Percentiles rank a stretch among this genome's conserved stretches.
These are phyloP conservation scores for Petrocephalus schoutedeni DNA, from an alignment of 2,797 vertebrate genomes.

Conservation along the genomic window DNA sequence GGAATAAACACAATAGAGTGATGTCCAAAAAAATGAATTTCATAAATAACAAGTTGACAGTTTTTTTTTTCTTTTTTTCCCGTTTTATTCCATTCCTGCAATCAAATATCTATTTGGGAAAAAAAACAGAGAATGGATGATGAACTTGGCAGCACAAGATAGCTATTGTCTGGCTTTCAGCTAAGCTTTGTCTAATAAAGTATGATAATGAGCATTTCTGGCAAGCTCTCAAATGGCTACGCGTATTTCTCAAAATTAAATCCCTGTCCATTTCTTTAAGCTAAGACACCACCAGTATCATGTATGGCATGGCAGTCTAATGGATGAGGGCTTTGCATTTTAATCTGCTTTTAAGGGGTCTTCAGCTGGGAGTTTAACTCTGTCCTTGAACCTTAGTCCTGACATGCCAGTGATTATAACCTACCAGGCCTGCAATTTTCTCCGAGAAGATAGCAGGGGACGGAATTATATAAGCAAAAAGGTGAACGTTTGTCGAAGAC, in stretches of 20 bases:
- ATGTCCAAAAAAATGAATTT: neutral
- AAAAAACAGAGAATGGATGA: neutral
- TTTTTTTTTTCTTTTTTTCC: neutral
- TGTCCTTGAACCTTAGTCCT: neutral
- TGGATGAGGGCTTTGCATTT: neutral
- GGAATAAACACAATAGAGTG: neutral
- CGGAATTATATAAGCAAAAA: neutral
- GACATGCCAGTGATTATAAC: neutral
- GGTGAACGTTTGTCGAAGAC: neutral
- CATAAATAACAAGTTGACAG: neutral
- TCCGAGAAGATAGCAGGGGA: neutral
- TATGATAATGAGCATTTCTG: neutral
- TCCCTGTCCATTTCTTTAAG: neutral
- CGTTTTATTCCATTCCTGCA: neutral
- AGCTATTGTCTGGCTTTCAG: conserved; percentile 5
- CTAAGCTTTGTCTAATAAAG: neutral
- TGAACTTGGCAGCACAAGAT: neutral
- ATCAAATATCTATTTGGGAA: neutral
- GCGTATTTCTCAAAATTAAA: neutral
- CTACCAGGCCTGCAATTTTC: neutral
- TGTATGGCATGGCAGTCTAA: neutral
- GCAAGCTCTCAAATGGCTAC: neutral
- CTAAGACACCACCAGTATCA: neutral
- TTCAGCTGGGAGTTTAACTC: neutral
- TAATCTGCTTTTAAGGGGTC: neutral